Conservation (phyloP, 2,797 vertebrate genomes). For the Phalloptychus januarius region DNA sequence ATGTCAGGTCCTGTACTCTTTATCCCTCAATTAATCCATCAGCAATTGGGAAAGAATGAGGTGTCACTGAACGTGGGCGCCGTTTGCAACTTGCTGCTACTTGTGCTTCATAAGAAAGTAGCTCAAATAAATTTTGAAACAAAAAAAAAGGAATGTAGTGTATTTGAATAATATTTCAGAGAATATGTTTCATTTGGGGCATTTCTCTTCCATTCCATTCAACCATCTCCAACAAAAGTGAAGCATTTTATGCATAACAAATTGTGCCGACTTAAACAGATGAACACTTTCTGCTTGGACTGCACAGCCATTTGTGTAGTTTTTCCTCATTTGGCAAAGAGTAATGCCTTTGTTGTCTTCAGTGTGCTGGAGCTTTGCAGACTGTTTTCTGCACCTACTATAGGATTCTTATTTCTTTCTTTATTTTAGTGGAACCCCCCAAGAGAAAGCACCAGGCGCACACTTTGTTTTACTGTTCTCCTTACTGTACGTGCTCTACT, state of each 20-base stretch:
- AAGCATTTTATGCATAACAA: conserved; percentile 56
- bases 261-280: conserved; percentile 65
- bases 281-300: conserved; percentile 61
- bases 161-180: conserved; percentile 50
- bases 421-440: conserved; percentile 5
- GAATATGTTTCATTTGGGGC: conserved; percentile 38
- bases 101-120: conserved; percentile 18
- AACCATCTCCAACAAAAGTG: conserved; percentile 59
- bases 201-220: conserved; percentile 52
- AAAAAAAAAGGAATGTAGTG: conserved; percentile 9
- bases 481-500: conserved; percentile 21
- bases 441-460: conserved; percentile 49
- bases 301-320: conserved; percentile 67
- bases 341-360: conserved; percentile 66
- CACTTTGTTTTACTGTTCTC: conserved; percentile 51
- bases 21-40: conserved; percentile 28
- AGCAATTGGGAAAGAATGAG: conserved; percentile 4
- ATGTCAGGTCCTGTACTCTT: conserved; percentile 23
- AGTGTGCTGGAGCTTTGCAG: conserved; percentile 59
- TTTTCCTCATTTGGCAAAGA: conserved; percentile 73
- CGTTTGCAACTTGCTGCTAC: not conserved
- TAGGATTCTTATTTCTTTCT: conserved; percentile 31
- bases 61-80: conserved; percentile 24
- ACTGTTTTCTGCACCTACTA: conserved; percentile 51
- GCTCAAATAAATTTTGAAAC: conserved; percentile 16